Evolutionary conservation across 2,888 invertebrate species (phyloP).

Genomic region (Hyposoter dolosus): DNA sequence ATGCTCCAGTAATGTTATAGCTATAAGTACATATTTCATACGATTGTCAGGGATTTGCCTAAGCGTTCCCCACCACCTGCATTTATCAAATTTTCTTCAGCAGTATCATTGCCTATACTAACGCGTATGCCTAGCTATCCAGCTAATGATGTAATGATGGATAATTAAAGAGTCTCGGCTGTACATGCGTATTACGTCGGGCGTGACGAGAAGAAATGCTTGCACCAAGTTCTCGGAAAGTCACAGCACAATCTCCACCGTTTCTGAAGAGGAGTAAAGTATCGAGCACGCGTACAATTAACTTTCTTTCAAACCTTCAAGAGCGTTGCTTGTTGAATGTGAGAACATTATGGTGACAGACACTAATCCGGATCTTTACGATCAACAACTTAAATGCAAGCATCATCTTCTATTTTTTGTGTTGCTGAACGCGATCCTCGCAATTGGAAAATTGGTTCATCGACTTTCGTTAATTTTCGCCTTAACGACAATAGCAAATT

Average conservation of each 20-base stretch:
- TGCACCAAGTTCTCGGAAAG: conserved; percentile 52
- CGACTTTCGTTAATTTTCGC: conserved; percentile 18
- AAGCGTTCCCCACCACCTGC: conserved; percentile 39
- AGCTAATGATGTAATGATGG: conserved; percentile 51
- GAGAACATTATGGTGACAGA: conserved; percentile 4
- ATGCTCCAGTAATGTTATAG: conserved; percentile 9
- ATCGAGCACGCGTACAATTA: conserved; percentile 54
- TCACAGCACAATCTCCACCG: conserved; percentile 36
- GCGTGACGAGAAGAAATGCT: conserved; percentile 47
- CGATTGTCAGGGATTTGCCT: conserved; percentile 46
- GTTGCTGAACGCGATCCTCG: conserved; percentile 25
- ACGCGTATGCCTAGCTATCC: not conserved
- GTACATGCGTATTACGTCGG: conserved; percentile 32
- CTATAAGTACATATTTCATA: conserved; percentile 40
- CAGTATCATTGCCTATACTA: not conserved
- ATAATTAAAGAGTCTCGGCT: conserved; percentile 47
- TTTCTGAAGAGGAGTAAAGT: conserved; percentile 31
- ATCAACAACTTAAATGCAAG: conserved; percentile 24
- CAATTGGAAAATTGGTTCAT: conserved; percentile 35
- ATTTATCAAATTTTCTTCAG: conserved; percentile 53
- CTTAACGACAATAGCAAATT: not conserved
- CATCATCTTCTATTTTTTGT: conserved; percentile 43
- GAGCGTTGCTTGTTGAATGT: conserved; percentile 59
- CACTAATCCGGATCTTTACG: conserved; percentile 40
- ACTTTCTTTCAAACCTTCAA: conserved; percentile 62